Percentiles rank a stretch among this genome's conserved stretches.
phyloP scores from a whole-genome alignment of 2,888 invertebrate species.

The Branchellion lobata region DNA sequence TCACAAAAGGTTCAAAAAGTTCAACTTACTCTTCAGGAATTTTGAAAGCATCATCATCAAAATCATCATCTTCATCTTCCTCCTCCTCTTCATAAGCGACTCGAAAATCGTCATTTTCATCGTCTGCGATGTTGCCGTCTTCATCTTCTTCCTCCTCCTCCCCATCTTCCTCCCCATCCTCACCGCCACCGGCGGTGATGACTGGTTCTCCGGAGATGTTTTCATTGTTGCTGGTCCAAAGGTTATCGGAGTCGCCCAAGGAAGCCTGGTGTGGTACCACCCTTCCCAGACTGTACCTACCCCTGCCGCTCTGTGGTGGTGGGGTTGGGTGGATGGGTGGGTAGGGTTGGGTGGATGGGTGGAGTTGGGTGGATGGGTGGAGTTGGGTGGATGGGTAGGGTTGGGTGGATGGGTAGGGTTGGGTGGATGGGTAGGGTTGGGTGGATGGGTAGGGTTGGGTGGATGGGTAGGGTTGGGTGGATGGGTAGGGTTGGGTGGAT shows the following conservation, averaged over 20 bases:
- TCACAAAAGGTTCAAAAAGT: no score
- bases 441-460: background rate
- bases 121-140: background rate
- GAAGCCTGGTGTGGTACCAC: slow-evolving; percentile 11
- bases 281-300: background rate
- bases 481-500: background rate
- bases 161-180: background rate
- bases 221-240: slow-evolving; percentile 23
- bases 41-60: no score
- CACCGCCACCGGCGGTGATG: background rate
- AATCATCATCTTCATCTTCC: slow-evolving; percentile 2
- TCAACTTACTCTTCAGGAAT: no score
- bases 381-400: background rate
- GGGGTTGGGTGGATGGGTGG: background rate
- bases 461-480: background rate
- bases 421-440: background rate
- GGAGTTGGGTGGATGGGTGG: background rate
- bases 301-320: background rate
- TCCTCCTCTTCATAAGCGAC: background rate
- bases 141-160: background rate
- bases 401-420: background rate
- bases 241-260: slow-evolving; percentile 18
- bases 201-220: slow-evolving; percentile 19
- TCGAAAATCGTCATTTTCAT: background rate
- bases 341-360: background rate